A percentile compares a stretch with the other conserved stretches of the same genome.
Conservation (phyloP, 2,888 invertebrate genomes). For the Norana najaformis region DNA sequence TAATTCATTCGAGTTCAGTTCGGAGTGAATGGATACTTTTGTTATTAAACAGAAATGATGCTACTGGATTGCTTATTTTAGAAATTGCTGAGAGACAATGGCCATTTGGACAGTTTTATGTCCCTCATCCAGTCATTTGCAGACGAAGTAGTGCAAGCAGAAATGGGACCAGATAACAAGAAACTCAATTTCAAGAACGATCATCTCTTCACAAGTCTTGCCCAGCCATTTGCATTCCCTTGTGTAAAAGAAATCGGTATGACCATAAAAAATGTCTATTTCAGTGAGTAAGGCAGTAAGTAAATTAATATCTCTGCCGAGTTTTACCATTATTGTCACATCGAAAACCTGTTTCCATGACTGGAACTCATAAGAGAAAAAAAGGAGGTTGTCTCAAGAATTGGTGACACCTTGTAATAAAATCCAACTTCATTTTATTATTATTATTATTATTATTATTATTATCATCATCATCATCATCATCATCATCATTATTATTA, state of each 20-base stretch:
- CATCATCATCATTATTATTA: too few relatives aligned
- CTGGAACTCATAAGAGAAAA: neutral
- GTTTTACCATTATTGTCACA: neutral
- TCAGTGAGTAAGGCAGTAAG: neutral
- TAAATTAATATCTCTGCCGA: neutral
- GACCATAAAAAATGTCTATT: neutral
- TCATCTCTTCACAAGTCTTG: neutral
- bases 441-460: too few relatives aligned
- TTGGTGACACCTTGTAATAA: neutral
- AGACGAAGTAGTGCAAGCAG: neutral
- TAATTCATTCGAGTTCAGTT: neutral
- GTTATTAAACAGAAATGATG: neutral
- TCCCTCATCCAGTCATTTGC: neutral
- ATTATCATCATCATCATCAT: too few relatives aligned
- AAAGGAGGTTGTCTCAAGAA: neutral
- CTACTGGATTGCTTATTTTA: neutral
- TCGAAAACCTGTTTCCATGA: neutral
- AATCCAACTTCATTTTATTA: neutral
- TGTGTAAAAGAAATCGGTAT: constrained; percentile 3
- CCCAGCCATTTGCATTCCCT: constrained; percentile 22
- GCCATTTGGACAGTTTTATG: constrained; percentile 7
- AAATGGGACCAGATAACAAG: neutral
- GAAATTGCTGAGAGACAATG: neutral
- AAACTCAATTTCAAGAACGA: neutral
- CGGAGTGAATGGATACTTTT: neutral